These are phyloP conservation scores for Pleuronectes platessa DNA, from an alignment of 2,113 vertebrate species.

Conservation along the genomic window DNA sequence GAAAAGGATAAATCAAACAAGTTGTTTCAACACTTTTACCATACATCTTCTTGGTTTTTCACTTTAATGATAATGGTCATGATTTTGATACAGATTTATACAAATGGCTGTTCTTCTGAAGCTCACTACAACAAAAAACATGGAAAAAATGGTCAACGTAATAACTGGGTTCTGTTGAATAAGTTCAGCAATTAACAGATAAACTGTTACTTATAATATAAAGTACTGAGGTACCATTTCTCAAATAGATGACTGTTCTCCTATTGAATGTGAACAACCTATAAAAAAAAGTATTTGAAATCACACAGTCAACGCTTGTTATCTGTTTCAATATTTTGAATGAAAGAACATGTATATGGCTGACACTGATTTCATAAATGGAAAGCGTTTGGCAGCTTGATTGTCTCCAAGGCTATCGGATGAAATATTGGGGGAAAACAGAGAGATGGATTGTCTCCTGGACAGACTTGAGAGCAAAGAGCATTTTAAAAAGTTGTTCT, in stretches of 20 bases:
- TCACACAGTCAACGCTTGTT: neutral
- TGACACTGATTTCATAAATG: neutral
- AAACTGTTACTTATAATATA: neutral
- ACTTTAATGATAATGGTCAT: neutral
- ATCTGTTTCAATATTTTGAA: neutral
- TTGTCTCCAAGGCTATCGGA: neutral
- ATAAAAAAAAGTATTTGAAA: neutral
- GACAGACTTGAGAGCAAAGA: slow-evolving; percentile 7
- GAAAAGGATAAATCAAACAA: slow-evolving; percentile 33
- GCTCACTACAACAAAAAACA: too few species aligned
- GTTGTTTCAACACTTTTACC: slow-evolving; percentile 7
- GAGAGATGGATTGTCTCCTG: neutral
- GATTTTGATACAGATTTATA: neutral
- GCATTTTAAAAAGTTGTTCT: neutral
- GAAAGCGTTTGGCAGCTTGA: neutral
- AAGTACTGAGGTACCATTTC: neutral
- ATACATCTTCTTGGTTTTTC: neutral
- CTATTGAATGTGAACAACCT: neutral
- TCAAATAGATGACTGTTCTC: neutral
- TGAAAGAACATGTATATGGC: neutral
- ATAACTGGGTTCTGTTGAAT: too few species aligned
- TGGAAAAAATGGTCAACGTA: too few species aligned
- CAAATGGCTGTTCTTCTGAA: neutral
- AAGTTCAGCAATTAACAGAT: neutral
- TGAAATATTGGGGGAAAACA: neutral